A percentile compares a stretch with the other conserved stretches of the same genome.
Evolutionary conservation across 2,888 invertebrate species (phyloP).

Genomic region (Ophioninae sp.): DNA sequence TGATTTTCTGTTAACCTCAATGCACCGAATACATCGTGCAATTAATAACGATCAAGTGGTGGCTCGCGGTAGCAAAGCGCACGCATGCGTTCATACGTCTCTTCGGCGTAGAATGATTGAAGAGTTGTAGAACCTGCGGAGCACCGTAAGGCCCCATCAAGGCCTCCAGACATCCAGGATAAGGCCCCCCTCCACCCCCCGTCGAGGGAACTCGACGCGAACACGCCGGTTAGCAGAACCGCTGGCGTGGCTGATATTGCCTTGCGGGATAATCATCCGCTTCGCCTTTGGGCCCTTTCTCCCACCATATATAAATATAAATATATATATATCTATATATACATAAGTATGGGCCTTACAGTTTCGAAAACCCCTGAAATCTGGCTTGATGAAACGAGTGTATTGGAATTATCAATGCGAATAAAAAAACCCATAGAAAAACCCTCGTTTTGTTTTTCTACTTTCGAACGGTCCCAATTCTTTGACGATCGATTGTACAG

Average conservation of each 20-base stretch:
- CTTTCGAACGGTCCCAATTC: background rate
- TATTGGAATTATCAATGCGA: conserved; percentile 44
- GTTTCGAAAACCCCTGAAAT: conserved; percentile 39
- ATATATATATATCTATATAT: too few species aligned
- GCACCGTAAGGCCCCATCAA: conserved; percentile 70
- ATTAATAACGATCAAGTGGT: background rate
- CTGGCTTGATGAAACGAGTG: conserved; percentile 18
- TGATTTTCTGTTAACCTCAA: background rate
- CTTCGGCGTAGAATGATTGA: conserved; percentile 30
- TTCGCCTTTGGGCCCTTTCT: background rate
- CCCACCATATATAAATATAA: conserved; percentile 8
- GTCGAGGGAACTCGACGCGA: conserved; percentile 65
- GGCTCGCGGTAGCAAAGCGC: background rate
- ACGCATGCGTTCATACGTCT: conserved; percentile 24
- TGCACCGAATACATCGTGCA: background rate
- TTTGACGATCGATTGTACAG: background rate
- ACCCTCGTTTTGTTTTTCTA: conserved; percentile 5
- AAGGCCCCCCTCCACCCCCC: conserved; percentile 71
- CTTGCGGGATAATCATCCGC: conserved; percentile 46
- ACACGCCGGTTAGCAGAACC: conserved; percentile 55
- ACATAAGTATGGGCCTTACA: conserved; percentile 1
- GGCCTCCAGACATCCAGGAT: conserved; percentile 74
- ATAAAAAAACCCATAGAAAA: conserved; percentile 12
- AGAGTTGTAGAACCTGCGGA: conserved; percentile 60
- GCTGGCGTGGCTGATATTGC: conserved; percentile 34